phyloP scores from a whole-genome alignment of 2,888 invertebrate species.

The Megalurothrips usitatus region DNA sequence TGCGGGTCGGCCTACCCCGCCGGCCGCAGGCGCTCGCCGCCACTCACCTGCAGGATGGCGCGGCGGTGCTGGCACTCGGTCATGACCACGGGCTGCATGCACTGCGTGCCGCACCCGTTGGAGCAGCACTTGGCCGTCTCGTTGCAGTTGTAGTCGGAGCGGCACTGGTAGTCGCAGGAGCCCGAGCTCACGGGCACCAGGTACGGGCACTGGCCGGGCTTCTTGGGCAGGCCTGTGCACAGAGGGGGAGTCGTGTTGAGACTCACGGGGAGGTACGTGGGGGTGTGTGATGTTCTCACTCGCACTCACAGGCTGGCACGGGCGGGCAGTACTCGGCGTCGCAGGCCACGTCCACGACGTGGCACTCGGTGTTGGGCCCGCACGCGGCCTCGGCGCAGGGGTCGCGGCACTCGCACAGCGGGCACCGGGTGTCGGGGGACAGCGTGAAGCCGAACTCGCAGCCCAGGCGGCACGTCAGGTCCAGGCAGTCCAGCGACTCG shows the following conservation, averaged over 20 bases:
- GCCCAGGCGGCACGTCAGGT: slow-evolving; percentile 73
- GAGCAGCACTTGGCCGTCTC: slow-evolving; percentile 72
- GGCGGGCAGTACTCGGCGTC: slow-evolving; percentile 81
- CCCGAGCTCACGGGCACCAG: slow-evolving; percentile 61
- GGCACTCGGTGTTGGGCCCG: slow-evolving; percentile 3
- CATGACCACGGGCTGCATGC: slow-evolving; percentile 66
- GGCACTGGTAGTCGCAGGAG: slow-evolving; percentile 71
- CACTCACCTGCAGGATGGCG: slow-evolving; percentile 63
- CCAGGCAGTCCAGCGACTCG: slow-evolving; percentile 61
- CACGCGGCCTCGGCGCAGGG: slow-evolving; percentile 20
- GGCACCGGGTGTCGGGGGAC: slow-evolving; percentile 65
- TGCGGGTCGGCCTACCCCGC: too few relatives aligned
- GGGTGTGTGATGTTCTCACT: background rate
- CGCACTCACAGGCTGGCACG: slow-evolving; percentile 67
- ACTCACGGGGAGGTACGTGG: background rate
- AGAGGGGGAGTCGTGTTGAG: background rate
- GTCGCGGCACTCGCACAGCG: slow-evolving; percentile 70
- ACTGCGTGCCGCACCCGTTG: slow-evolving; percentile 81
- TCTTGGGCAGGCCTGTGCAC: slow-evolving; percentile 57
- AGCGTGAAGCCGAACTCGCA: slow-evolving; percentile 79
- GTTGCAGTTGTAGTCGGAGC: slow-evolving; percentile 69
- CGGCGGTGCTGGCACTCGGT: slow-evolving; percentile 50
- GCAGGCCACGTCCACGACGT: slow-evolving; percentile 67
- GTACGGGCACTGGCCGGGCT: slow-evolving; percentile 78
- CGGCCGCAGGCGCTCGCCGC: too few relatives aligned